phyloP scores from a whole-genome alignment of 2,113 vertebrate species.

The Sturnus vulgaris region DNA sequence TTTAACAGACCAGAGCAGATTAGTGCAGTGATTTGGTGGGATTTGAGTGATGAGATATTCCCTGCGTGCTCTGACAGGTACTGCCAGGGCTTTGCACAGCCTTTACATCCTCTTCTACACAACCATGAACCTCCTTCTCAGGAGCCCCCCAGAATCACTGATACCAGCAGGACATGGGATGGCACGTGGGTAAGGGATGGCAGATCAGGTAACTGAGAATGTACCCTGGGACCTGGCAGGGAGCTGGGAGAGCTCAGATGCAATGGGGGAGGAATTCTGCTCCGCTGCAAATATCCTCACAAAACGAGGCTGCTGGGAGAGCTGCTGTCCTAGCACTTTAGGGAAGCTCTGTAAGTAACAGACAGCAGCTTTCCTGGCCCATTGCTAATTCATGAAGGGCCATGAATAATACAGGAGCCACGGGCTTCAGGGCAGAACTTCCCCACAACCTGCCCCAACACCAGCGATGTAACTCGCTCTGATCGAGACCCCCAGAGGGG shows the following conservation, averaged over 20 bases:
- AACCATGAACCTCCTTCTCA: rapidly evolving
- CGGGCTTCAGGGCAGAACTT: constrained; percentile 21
- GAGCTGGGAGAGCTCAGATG: background rate
- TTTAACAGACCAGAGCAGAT: constrained; percentile 10
- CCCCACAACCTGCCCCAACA: constrained; percentile 42
- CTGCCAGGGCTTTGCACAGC: background rate
- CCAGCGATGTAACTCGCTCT: background rate
- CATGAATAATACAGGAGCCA: constrained; percentile 65
- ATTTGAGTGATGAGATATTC: background rate
- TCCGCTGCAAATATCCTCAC: background rate
- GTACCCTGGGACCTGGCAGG: background rate
- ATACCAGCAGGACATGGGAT: background rate
- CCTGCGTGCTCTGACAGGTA: background rate
- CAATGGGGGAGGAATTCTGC: background rate
- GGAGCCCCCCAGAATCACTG: background rate
- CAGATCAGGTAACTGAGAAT: background rate
- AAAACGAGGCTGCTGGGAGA: background rate
- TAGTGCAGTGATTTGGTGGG: background rate
- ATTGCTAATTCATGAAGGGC: constrained; percentile 61
- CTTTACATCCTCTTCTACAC: background rate
- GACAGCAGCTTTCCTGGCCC: background rate
- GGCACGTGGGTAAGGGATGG: rapidly evolving
- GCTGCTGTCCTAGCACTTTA: background rate
- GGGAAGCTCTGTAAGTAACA: constrained; percentile 12
- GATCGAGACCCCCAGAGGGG: constrained; percentile 25